These are phyloP conservation scores for Athalia circularis DNA, from an alignment of 2,888 invertebrate genomes.

Conservation along the genomic window DNA sequence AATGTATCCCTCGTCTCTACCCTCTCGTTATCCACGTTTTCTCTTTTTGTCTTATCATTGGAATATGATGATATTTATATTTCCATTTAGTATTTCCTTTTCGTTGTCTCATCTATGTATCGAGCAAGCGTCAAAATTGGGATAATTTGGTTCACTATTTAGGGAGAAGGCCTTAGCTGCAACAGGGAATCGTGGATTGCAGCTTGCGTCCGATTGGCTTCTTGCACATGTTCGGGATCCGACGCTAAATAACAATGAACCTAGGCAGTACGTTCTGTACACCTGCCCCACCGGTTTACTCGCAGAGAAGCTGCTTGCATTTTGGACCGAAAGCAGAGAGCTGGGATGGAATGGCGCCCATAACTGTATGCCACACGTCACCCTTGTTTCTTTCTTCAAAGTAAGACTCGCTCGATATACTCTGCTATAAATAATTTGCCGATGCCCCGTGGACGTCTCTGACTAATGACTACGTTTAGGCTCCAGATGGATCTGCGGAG, in stretches of 20 bases:
- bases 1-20: neutral
- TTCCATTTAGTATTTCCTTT: neutral
- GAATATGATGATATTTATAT: too few relatives aligned
- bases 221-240: conserved; percentile 92
- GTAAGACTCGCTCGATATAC: conserved; percentile 73
- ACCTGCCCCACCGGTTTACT: conserved; percentile 89
- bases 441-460: too few relatives aligned
- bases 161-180: conserved; percentile 94
- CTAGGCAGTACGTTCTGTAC: conserved; percentile 91
- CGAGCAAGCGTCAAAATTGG: neutral
- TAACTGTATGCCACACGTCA: conserved; percentile 93
- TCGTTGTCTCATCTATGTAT: conserved; percentile 10
- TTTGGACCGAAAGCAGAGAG: conserved; percentile 86
- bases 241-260: conserved; percentile 84
- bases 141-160: conserved; percentile 47
- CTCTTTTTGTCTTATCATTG: too few relatives aligned
- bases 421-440: too few relatives aligned
- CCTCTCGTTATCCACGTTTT: too few relatives aligned
- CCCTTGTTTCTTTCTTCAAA: conserved; percentile 92
- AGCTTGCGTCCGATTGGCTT: conserved; percentile 93
- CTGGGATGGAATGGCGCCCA: conserved; percentile 93
- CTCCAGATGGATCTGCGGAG: conserved; percentile 84
- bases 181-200: conserved; percentile 91
- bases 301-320: conserved; percentile 83
- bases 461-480: conserved; percentile 73